Percentiles rank a stretch among this genome's conserved stretches.
phyloP scores from a whole-genome alignment of 2,888 invertebrate species.

The Aspidiotus destructor region DNA sequence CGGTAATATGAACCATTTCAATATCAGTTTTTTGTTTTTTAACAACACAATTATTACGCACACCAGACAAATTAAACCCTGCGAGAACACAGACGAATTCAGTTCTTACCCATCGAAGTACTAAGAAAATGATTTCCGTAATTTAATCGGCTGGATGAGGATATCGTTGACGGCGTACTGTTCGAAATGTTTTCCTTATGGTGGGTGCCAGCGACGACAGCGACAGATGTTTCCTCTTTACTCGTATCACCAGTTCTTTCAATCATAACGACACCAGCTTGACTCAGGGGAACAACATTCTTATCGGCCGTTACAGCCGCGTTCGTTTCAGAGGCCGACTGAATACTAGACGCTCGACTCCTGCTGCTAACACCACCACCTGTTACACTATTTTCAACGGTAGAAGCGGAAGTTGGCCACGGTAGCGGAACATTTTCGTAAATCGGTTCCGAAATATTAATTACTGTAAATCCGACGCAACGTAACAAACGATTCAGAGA shows the following conservation, averaged over 20 bases:
- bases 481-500: no score
- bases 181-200: constrained; percentile 12
- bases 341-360: constrained; percentile 56
- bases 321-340: constrained; percentile 56
- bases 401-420: constrained; percentile 44
- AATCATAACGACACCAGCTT: constrained; percentile 6
- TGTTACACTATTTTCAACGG: not conserved
- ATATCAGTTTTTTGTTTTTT: not conserved
- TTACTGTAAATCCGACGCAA: constrained; percentile 13
- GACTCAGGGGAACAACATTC: not conserved
- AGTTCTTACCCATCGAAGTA: constrained; percentile 21
- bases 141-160: constrained; percentile 13
- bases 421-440: constrained; percentile 71
- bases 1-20: not conserved
- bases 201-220: not conserved
- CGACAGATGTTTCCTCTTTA: no score
- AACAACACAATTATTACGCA: no score
- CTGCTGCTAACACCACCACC: constrained; percentile 38
- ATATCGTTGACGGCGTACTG: constrained; percentile 19
- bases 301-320: constrained; percentile 8
- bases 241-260: not conserved
- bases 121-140: constrained; percentile 19
- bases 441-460: constrained; percentile 53
- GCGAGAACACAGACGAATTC: not conserved
- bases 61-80: no score